These are phyloP conservation scores for Drosophila nasuta DNA, from an alignment of 1,140 invertebrate genomes.

Conservation along the genomic window DNA sequence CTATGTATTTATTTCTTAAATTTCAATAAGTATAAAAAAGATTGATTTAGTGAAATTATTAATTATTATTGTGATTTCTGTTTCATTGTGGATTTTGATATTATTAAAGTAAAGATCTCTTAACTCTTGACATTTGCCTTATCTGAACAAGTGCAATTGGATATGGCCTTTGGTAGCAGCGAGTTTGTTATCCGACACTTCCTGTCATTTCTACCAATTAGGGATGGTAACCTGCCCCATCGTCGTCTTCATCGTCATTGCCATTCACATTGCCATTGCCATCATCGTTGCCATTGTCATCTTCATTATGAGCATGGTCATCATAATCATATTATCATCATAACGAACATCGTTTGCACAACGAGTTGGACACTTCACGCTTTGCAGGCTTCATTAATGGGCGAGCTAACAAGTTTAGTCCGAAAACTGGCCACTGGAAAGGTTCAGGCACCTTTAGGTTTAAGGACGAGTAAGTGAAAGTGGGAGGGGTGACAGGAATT, in stretches of 20 bases:
- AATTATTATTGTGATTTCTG: neutral
- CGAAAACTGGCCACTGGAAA: neutral
- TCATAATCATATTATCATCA: slow-evolving; percentile 10
- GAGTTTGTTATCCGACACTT: slow-evolving; percentile 17
- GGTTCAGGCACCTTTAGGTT: neutral
- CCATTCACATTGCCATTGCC: neutral
- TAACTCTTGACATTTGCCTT: neutral
- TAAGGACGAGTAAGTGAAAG: neutral
- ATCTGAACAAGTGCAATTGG: neutral
- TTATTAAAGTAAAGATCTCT: neutral
- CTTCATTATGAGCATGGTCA: slow-evolving; percentile 3
- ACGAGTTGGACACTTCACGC: slow-evolving; percentile 12
- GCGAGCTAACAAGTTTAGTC: slow-evolving; percentile 11
- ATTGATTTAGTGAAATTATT: no score
- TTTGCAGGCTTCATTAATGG: slow-evolving; percentile 13
- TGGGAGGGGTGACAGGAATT: slow-evolving; percentile 50
- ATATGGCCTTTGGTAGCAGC: neutral
- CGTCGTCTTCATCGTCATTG: slow-evolving; percentile 7
- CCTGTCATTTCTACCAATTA: slow-evolving; percentile 39
- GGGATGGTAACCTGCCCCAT: slow-evolving; percentile 4
- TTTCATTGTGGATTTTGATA: neutral
- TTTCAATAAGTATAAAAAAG: no score
- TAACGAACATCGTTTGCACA: slow-evolving; percentile 4
- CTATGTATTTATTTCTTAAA: no score
- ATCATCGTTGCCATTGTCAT: slow-evolving; percentile 1